These are phyloP conservation scores for Anagrus nilaparvatae DNA, from an alignment of 1,140 invertebrate genomes.

Conservation along the genomic window DNA sequence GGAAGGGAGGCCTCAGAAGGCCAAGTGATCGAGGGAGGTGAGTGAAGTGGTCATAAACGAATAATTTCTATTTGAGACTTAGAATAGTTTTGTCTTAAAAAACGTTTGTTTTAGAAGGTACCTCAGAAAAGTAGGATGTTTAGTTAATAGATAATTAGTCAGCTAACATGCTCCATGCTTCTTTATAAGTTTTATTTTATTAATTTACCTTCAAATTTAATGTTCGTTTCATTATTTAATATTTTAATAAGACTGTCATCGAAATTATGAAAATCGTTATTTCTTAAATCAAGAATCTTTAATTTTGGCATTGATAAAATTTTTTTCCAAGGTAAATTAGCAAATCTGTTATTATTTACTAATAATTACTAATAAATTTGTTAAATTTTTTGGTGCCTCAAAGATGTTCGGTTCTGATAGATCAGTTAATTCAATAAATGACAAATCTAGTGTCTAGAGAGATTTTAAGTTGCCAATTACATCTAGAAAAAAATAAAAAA, in stretches of 20 bases:
- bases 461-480: slow-evolving; percentile 71
- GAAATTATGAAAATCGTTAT: slow-evolving; percentile 53
- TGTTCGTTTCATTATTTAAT: slow-evolving; percentile 48
- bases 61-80: no score
- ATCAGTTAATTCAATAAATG: slow-evolving; percentile 62
- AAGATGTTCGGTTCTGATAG: slow-evolving; percentile 51
- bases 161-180: no score
- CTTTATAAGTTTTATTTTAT: no score
- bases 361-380: slow-evolving; percentile 53
- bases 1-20: no score
- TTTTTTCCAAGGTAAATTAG: slow-evolving; percentile 47
- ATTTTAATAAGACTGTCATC: slow-evolving; percentile 51
- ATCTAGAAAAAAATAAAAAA: slow-evolving; percentile 43
- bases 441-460: slow-evolving; percentile 62
- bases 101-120: no score
- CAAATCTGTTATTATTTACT: slow-evolving; percentile 58
- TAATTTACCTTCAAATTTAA: slow-evolving; percentile 46
- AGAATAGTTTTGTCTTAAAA: no score
- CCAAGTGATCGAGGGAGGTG: no score
- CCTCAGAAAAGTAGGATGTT: no score
- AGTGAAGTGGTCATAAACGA: no score
- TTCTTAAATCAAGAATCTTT: slow-evolving; percentile 48
- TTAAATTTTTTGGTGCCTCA: slow-evolving; percentile 56
- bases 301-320: slow-evolving; percentile 43
- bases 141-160: no score